Evolutionary conservation across 2,888 invertebrate species (phyloP).

Genomic region (Yponomeuta malinellus): DNA sequence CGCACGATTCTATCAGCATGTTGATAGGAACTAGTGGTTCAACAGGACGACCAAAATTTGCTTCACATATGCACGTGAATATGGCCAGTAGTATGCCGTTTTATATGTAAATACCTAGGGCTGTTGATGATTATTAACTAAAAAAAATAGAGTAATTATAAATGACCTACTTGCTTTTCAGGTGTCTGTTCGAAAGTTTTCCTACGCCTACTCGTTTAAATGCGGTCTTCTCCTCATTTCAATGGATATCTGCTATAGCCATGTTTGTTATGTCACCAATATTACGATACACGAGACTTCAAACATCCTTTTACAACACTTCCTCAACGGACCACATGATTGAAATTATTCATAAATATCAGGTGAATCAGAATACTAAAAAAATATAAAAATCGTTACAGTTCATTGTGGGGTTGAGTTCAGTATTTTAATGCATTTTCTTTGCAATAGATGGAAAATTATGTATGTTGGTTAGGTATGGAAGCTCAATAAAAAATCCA

Average conservation of each 20-base stretch:
- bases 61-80: constrained; percentile 33
- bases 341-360: not conserved
- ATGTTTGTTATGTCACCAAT: not conserved
- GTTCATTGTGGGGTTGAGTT: too few relatives aligned
- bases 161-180: not conserved
- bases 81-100: constrained; percentile 20
- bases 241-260: constrained; percentile 12
- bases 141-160: too few relatives aligned
- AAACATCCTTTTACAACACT: not conserved
- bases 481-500: too few relatives aligned
- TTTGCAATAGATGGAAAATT: too few relatives aligned
- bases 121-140: too few relatives aligned
- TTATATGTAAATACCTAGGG: constrained; percentile 26
- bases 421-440: too few relatives aligned
- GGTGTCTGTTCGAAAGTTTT: not conserved
- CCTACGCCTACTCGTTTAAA: constrained; percentile 14
- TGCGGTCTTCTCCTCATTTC: constrained; percentile 4
- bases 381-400: too few relatives aligned
- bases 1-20: constrained; percentile 30
- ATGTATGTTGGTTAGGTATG: too few relatives aligned
- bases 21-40: constrained; percentile 40
- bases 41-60: constrained; percentile 39
- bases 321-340: not conserved
- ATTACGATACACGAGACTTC: constrained; percentile 4
- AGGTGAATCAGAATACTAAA: not conserved